Base-by-base conservation (phyloP, 1,140 invertebrate species). In the Heterodera carotae region DNA sequence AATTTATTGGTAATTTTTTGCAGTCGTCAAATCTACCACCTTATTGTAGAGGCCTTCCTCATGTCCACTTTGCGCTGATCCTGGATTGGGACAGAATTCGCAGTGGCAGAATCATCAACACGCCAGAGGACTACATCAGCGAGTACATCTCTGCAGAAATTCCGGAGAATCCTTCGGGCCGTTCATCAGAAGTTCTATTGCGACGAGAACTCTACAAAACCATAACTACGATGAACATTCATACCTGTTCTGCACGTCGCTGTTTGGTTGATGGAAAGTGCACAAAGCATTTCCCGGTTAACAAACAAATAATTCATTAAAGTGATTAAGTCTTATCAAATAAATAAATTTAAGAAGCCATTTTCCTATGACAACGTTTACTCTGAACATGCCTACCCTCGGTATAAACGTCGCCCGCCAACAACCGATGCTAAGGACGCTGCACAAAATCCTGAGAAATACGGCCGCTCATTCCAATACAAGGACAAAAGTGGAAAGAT, bases 131-230 rank as follows among this genome's bases (percentile, higher is more conserved):
- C 12, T 53, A 53, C 2, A 53, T 67, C 15, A 22, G n/a, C 0
- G 12, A 67, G 22, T 67, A 67, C 36, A 67, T 67, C 18, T 25
- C 66, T 18, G 66, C 66, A 1, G 66, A 67, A 3, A 67, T 67
- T 3, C 66, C 66, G 1, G 12, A 15, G 1, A 34, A 34, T 2
- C 66, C 15, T 1, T 0, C 66, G 22, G n/a, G 18, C 18, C 8
- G 48, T 3, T 18, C 48, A 18, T 18, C 8, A 12, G 48, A 53
- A 53, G 48, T 22, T 12, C 3, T 53, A 3, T 25, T 39, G 12
- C 15, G n/a, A n/a, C 31, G 66, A 25, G 10, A 18, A 4, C 36
- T 67, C 4, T n/a, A 67, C 18, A 33, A 67, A 27, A 67, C 22
- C 5, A 18, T 67, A 4, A 39, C 15, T 0, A 67, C n/a, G 22